phyloP scores from a whole-genome alignment of 2,113 vertebrate genomes.

The Muntiacus reevesi region DNA sequence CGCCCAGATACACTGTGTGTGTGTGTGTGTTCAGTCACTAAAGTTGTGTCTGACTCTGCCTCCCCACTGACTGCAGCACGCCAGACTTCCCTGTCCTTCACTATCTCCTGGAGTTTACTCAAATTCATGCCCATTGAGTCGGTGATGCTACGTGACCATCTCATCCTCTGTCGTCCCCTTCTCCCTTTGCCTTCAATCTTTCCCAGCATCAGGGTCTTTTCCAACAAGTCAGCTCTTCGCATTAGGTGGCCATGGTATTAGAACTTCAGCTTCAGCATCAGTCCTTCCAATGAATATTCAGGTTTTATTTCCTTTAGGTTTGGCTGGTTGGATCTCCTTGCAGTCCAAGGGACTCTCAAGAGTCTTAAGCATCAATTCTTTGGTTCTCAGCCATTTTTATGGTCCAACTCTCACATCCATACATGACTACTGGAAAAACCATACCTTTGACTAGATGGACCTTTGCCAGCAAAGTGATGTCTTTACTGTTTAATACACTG shows the following conservation, averaged over 20 bases:
- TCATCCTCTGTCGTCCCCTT: neutral
- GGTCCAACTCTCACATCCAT: neutral
- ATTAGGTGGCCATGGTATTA: neutral
- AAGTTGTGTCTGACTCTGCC: neutral
- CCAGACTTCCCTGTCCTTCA: neutral
- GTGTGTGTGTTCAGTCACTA: neutral
- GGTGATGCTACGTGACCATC: neutral
- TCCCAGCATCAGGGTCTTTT: neutral
- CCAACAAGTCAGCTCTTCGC: accelerated
- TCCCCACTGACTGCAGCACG: neutral
- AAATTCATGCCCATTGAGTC: neutral
- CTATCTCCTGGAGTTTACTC: neutral
- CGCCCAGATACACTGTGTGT: neutral
- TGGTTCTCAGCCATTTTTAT: neutral
- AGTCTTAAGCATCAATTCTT: neutral
- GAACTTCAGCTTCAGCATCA: neutral
- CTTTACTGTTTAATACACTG: neutral
- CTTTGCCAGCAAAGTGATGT: neutral
- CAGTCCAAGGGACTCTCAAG: neutral
- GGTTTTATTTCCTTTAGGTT: neutral
- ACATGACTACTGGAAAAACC: neutral
- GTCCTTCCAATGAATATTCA: neutral
- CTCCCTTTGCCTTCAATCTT: neutral
- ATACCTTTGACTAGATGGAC: neutral
- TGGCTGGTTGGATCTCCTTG: neutral